Percentiles rank a stretch among this genome's conserved stretches.
These are phyloP conservation scores for Autographa pulchrina DNA, from an alignment of 2,888 invertebrate genomes.

Conservation along the genomic window DNA sequence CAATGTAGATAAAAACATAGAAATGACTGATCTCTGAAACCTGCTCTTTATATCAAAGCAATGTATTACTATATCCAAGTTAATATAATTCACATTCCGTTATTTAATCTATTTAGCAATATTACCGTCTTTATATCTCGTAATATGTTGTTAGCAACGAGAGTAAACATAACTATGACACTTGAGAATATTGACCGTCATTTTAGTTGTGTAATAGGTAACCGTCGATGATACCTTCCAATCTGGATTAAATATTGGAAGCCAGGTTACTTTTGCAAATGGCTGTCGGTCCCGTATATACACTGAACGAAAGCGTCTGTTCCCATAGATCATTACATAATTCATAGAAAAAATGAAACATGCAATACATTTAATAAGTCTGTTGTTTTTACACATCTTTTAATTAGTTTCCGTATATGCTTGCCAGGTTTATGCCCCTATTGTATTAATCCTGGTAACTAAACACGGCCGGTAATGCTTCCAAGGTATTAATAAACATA, in stretches of 20 bases:
- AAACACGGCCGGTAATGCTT: neutral
- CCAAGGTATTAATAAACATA: neutral
- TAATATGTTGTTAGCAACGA: slow-evolving; percentile 35
- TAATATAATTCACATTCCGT: slow-evolving; percentile 52
- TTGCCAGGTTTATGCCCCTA: neutral
- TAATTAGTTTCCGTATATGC: neutral
- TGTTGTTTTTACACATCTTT: neutral
- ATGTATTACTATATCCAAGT: slow-evolving; percentile 39
- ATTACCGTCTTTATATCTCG: slow-evolving; percentile 34
- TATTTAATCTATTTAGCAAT: slow-evolving; percentile 51
- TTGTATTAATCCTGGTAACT: neutral
- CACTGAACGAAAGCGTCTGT: neutral
- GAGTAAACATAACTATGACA: slow-evolving; percentile 42
- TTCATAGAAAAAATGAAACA: neutral
- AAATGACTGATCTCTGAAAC: neutral
- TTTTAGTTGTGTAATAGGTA: slow-evolving; percentile 36
- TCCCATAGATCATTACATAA: neutral
- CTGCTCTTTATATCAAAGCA: slow-evolving; percentile 12
- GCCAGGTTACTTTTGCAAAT: neutral
- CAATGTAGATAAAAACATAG: too few species aligned
- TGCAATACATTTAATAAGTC: neutral
- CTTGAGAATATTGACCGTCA: slow-evolving; percentile 34
- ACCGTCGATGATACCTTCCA: slow-evolving; percentile 13
- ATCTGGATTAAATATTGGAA: neutral
- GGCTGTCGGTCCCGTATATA: neutral